Conservation (phyloP, 2,888 invertebrate species). For the Drosophila bunnanda region DNA sequence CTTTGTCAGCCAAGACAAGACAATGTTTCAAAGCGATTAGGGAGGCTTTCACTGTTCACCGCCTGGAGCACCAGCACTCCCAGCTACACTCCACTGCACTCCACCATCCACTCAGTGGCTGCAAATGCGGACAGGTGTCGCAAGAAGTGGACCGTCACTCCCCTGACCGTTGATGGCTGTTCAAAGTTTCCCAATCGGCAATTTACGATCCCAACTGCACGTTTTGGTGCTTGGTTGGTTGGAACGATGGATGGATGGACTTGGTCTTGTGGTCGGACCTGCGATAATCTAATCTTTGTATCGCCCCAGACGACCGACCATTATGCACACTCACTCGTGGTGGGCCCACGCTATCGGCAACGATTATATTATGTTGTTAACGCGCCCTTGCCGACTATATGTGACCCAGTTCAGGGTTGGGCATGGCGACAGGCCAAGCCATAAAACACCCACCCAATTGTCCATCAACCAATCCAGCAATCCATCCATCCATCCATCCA, state of each 20-base stretch:
- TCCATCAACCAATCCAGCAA: neutral
- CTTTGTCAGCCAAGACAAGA: neutral
- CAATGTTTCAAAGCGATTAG: slow-evolving; percentile 2
- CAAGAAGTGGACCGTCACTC: slow-evolving; percentile 12
- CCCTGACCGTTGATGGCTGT: slow-evolving; percentile 3
- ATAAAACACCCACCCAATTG: neutral
- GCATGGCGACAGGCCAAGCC: neutral
- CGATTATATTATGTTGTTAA: slow-evolving; percentile 25
- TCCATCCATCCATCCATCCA: slow-evolving; percentile 2
- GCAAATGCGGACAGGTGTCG: slow-evolving; percentile 15
- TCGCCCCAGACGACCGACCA: slow-evolving; percentile 9
- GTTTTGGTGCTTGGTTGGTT: slow-evolving; percentile 15
- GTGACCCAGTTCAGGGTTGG: slow-evolving; percentile 11
- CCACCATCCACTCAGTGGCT: neutral
- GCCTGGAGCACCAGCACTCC: neutral
- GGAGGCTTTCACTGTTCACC: slow-evolving; percentile 1
- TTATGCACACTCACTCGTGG: neutral
- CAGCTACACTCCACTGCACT: neutral
- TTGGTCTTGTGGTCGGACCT: slow-evolving; percentile 21
- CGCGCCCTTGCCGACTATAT: slow-evolving; percentile 3
- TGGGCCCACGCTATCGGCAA: neutral
- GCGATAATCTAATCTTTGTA: slow-evolving; percentile 23
- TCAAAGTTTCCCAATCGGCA: slow-evolving; percentile 17
- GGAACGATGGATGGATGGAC: slow-evolving; percentile 16
- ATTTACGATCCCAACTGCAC: slow-evolving; percentile 13